Evolutionary conservation across 2,888 invertebrate species (phyloP), one percentile per base, ranked within the genome.

Genomic region (Erpobdella octoculata): DNA sequence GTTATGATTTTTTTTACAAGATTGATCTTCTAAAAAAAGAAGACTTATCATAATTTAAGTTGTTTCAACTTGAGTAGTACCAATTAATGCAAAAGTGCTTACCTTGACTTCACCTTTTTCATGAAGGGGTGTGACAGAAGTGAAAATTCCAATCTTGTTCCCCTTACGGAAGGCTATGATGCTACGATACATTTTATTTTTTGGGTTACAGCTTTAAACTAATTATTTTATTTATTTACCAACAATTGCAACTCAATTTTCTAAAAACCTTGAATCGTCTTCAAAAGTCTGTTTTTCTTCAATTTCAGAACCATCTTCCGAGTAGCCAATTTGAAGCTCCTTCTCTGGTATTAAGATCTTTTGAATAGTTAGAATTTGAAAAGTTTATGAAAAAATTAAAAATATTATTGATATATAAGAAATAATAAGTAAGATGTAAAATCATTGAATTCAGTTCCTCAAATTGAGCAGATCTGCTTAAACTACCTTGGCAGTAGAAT

Each of bases 221-320:
- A 5, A 21, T n/a, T n/a, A n/a, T 28, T 18, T 46, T 15, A 9
- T 9, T 8, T 15, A 28, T 18, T 15, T 18, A 8, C 28, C 21
- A 6, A 18, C 25, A 9, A 65, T 6, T 37, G 0, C 46, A n/a
- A 37, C 28, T 59, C n/a, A 61, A 21, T 36, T 35, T 5, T 6
- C 21, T 33, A 61, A 74, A 81, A 85, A 90, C 88, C 89, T 89
- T 36, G 89, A 88, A 83, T 92, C 91, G 84, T 92, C 90, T 74
- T 91, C 89, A 77, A 89, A 90, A 70, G 87, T 87, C 88, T 79
- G 79, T 78, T 91, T 91, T 48, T 93, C 93, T 83, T 94, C 94
- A 83, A 92, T 93, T 83, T 95, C 93, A 2, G 93, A 92, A 38
- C 94, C 90, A 85, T 95, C 95, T 84, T 96, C 94, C 69, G 92